Evolutionary conservation across 2,113 vertebrate species (phyloP).

Genomic region (Tetrao urogallus): DNA sequence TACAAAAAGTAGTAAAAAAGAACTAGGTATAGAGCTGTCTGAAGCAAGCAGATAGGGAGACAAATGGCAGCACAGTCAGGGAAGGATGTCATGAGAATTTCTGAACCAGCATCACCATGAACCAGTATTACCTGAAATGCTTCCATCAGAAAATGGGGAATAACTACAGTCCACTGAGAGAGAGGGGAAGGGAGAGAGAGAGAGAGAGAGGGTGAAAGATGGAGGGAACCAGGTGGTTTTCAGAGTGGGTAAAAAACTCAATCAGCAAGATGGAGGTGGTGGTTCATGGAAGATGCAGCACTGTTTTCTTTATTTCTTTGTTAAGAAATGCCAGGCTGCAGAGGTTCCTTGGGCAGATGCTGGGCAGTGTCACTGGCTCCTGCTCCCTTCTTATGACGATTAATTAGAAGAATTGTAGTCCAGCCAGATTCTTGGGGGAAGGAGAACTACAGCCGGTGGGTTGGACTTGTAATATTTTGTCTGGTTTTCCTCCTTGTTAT

Average conservation of each 20-base stretch:
- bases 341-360: accelerated
- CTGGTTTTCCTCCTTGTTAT: not conserved
- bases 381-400: not conserved
- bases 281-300: not conserved
- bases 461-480: not conserved
- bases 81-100: accelerated
- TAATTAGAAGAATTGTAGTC: accelerated
- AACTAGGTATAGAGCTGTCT: not conserved
- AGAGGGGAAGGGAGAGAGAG: not conserved
- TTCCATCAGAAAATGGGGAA: not conserved
- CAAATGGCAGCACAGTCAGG: not conserved
- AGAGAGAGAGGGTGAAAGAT: not conserved
- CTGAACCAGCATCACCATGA: not conserved
- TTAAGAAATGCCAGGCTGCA: not conserved
- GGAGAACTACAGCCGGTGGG: not conserved
- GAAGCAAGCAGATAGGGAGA: not conserved
- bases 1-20: not conserved
- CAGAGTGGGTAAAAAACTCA: not conserved
- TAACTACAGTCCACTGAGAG: not conserved
- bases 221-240: not conserved
- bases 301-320: not conserved
- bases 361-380: not conserved
- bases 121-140: not conserved
- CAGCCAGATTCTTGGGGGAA: not conserved
- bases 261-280: not conserved